Conservation (phyloP, 2,113 vertebrate genomes). For the Rattus norvegicus region DNA sequence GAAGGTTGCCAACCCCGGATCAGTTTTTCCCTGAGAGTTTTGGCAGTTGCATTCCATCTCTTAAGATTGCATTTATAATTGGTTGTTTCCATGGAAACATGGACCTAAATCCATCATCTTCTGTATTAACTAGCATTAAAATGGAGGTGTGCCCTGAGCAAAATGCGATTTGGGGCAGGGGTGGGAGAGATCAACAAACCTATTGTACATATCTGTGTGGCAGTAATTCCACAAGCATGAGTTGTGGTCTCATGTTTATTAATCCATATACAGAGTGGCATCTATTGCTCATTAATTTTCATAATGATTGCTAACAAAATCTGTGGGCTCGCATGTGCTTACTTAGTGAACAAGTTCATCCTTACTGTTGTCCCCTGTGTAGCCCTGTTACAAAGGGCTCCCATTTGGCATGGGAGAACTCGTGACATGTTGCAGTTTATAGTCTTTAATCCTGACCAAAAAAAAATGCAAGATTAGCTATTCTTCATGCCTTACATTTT, state of each 20-base stretch:
- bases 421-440: background rate
- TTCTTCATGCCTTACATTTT: background rate
- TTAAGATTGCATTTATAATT: slow-evolving; percentile 84
- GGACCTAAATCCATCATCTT: slow-evolving; percentile 67
- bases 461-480: background rate
- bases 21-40: slow-evolving; percentile 73
- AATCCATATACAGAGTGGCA: background rate
- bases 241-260: background rate
- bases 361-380: background rate
- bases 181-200: slow-evolving; percentile 67
- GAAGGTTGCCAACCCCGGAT: slow-evolving; percentile 78
- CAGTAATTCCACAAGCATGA: slow-evolving; percentile 10
- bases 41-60: slow-evolving; percentile 80
- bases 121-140: slow-evolving; percentile 78
- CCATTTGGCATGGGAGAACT: background rate
- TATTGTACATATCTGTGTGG: background rate
- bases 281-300: background rate
- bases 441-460: slow-evolving; percentile 22
- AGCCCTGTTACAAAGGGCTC: background rate
- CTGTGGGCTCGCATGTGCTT: background rate
- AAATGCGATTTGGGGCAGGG: slow-evolving; percentile 49
- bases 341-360: background rate
- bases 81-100: slow-evolving; percentile 81
- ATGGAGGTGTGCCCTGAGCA: slow-evolving; percentile 76
- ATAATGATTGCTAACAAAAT: slow-evolving; percentile 6